Base-by-base conservation (phyloP, 23 tunicate species). In the Phallusia fumigata region DNA sequence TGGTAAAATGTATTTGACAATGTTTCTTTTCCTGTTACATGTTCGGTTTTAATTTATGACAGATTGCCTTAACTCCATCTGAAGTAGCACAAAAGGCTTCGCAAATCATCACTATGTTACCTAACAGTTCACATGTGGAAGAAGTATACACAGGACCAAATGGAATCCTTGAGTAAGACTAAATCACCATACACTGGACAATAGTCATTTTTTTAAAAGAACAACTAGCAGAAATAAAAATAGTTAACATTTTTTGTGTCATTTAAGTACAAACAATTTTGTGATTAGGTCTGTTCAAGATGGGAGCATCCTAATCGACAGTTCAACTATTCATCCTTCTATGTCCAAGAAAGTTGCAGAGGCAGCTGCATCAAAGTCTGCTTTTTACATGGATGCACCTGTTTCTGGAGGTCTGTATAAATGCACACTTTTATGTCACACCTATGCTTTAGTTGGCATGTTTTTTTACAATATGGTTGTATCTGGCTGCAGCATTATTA, bases 281-380 rank as follows among this genome's bases (percentile, higher is more conserved):
- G 16, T 15, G 21, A 69, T 15, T 73, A 86, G 84, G n/a, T 30
- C 89, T 30, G 89, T 87, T 6, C 80, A 82, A 53, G 65, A 78
- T 13, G 89, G 89, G 0, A 74, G 90, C 35, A 19, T 96, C 3
- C 65, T 91, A 80, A 85, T 96, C 58, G 99, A 96, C 77, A 80
- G 99, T 50, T 96, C 99, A 44, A 96, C 99, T n/a, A 96, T 96
- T 33, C 97, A 96, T 50, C 99, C 99, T 10, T 85, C 93, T 26
- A 90, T 82, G 19, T 84, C 99, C 72, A 84, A 88, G 31, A 65
- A 87, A 47, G 96, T 96, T 81, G 90, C 96, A 0, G 64, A 53
- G 31, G 84, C 79, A 78, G 87, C 86, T 26, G 84, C 65, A 10
- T 36, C 30, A 19, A 87, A 96, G 81, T 82, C 83, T 65, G 86